Evolutionary conservation across 2,888 invertebrate species (phyloP), one percentile per base, ranked within the genome.

Genomic region (Sisyra nigra): DNA sequence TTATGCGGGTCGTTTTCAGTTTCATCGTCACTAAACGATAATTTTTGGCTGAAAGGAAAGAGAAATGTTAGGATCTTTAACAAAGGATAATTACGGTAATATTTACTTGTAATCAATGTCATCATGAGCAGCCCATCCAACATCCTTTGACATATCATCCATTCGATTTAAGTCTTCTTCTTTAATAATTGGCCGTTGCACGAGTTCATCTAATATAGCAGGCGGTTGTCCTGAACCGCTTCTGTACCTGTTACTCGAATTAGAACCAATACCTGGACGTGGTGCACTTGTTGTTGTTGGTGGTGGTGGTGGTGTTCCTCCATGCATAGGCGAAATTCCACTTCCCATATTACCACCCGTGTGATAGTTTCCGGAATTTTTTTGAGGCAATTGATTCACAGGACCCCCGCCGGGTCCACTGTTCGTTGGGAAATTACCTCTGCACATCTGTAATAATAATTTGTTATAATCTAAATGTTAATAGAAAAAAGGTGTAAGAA

Each of bases 21-120:
- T 62, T 93, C 93, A 55, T 92, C 92, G 65, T 94, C 93, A 57
- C 92, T 92, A 65, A 93, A 94, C 51, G 86, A 82, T 58, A 94
- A 66, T 63, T 91, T 92, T 67, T 91, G 87, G 68, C 80, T 80
- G 64, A 61, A 65, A 48, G 42, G 49, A 45, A 49, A 47, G 48
- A 49, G 48, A 30, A 45, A 8, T 33, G 19, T 29, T 9, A 17
- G 11, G n/a, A 6, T n/a, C n/a, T n/a, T n/a, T n/a, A n/a, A n/a
- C n/a, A 4, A 15, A 36, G 13, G 9, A 33, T 18, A 42, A 41
- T 3, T 13, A 11, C 8, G 39, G 8, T 38, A 6, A 15, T 46
- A 61, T 69, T 66, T 52, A 75, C 76, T 88, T 87, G 59, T 92
- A 93, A 65, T 93, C 92, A 58, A 93, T 87, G 60, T 91, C 91